These are phyloP conservation scores for Lasioglossum leucozonium DNA, from an alignment of 2,888 invertebrate species.

Conservation along the genomic window DNA sequence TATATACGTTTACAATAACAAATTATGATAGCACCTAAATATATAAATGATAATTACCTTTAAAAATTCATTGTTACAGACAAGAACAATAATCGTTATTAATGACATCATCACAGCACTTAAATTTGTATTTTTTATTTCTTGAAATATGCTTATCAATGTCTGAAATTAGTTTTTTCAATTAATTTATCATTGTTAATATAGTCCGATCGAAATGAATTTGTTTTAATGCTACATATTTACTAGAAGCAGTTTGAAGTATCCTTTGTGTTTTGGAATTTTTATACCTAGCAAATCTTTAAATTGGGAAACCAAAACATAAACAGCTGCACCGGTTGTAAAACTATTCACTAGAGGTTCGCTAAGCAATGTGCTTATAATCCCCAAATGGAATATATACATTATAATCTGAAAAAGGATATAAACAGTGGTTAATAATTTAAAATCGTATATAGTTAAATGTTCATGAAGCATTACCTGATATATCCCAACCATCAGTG, in stretches of 20 bases:
- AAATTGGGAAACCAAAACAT: slow-evolving; percentile 93
- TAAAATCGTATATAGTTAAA: background rate
- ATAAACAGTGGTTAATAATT: slow-evolving; percentile 16
- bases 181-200: slow-evolving; percentile 26
- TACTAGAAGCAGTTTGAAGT: slow-evolving; percentile 87
- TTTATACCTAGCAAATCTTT: slow-evolving; percentile 87
- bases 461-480: slow-evolving; percentile 86
- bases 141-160: slow-evolving; percentile 86
- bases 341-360: slow-evolving; percentile 94
- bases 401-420: slow-evolving; percentile 87
- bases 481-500: slow-evolving; percentile 91
- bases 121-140: slow-evolving; percentile 86
- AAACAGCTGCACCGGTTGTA: slow-evolving; percentile 94
- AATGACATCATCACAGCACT: slow-evolving; percentile 88
- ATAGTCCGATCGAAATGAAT: background rate
- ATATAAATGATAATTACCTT: slow-evolving; percentile 84
- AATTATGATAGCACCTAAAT: background rate
- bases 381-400: slow-evolving; percentile 91
- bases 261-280: slow-evolving; percentile 86
- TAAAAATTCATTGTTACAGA: slow-evolving; percentile 88
- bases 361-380: slow-evolving; percentile 91
- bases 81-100: slow-evolving; percentile 87
- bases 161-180: slow-evolving; percentile 85
- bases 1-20: background rate
- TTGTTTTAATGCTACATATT: slow-evolving; percentile 72